Base-by-base conservation (phyloP, 2,797 vertebrate species). In the Xenentodon cancila region DNA sequence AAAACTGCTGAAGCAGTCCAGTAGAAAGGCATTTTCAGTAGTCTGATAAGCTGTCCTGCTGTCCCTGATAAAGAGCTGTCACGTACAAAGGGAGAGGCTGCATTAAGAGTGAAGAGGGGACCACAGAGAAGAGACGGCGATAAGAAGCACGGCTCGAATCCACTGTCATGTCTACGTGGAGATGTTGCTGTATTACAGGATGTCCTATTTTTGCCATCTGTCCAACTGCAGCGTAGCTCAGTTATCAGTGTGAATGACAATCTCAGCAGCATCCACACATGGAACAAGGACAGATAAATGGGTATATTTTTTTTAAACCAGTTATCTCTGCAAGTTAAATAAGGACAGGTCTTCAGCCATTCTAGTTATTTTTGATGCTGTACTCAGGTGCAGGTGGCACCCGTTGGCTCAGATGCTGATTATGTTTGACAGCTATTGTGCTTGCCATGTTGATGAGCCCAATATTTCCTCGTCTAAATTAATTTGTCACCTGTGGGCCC, bases 121-220 rank as follows among this genome's bases (percentile, higher is more conserved):
- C 27, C 64, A 64, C 59, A 64, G 30, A 69, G 64, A 61, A 57
- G 55, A 54, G 74, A 60, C 44, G 0, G 27, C 37, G 84, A 88
- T 87, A 81, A 79, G 47, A 71, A 30, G n/a, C 27, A 45, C 15
- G 47, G 43, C 27, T 27, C 25, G 37, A 60, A 40, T 82, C 44
- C 80, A 71, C 74, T 74, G 42, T 70, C 8, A 18, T 37, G 72
- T 48, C 32, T 71, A 61, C 78, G 72, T 77, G 67, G 58, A 64
- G 44, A 74, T 53, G 64, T 40, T 46, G 22, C 51, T 55, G n/a
- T 73, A 60, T 69, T 74, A 40, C 55, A 47, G 40, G 43, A 53
- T 68, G 44, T 63, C 19, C 82, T 87, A 87, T 90, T 86, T 85
- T 72, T 80, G 80, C 22, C 46, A 25, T 3, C 58, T 0, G 0